Evolutionary conservation across 1,140 invertebrate genomes (phyloP).

Genomic region (Drosophila azteca): DNA sequence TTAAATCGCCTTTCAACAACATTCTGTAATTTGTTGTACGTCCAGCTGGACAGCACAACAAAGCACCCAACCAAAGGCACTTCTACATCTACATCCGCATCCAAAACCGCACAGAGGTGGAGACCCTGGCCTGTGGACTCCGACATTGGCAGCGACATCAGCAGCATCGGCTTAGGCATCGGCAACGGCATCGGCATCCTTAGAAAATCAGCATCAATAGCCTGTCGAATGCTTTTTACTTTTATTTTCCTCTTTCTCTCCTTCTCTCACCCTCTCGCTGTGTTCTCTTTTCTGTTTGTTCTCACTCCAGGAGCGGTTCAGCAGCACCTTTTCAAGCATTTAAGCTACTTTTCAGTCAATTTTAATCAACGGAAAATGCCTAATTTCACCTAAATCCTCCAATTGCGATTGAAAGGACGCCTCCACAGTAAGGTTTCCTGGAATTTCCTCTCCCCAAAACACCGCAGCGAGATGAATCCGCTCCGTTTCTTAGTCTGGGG

Average conservation of each 20-base stretch:
- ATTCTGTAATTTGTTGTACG: conserved; percentile 79
- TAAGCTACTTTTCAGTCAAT: conserved; percentile 3
- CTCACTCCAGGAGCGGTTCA: conserved; percentile 23
- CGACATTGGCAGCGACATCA: conserved; percentile 33
- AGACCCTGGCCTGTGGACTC: neutral
- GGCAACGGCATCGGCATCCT: conserved; percentile 59
- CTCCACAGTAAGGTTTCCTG: conserved; percentile 11
- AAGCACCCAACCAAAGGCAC: conserved; percentile 34
- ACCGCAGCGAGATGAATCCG: conserved; percentile 15
- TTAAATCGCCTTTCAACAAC: conserved; percentile 79
- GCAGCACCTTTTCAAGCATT: neutral
- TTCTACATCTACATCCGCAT: conserved; percentile 12
- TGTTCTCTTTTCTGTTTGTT: conserved; percentile 28
- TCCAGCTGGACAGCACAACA: conserved; percentile 57
- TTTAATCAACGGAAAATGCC: conserved; percentile 31
- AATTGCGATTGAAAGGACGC: conserved; percentile 3
- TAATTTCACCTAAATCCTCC: conserved; percentile 28
- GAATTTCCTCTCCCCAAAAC: neutral
- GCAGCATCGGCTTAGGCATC: conserved; percentile 9
- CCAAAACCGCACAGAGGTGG: neutral
- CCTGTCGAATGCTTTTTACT: conserved; percentile 72
- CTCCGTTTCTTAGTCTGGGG: neutral
- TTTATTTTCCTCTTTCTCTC: conserved; percentile 33
- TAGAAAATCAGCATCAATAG: conserved; percentile 80
- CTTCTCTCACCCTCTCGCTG: conserved; percentile 7